phyloP scores from a whole-genome alignment of 2,888 invertebrate species.

The Abrostola tripartita region DNA sequence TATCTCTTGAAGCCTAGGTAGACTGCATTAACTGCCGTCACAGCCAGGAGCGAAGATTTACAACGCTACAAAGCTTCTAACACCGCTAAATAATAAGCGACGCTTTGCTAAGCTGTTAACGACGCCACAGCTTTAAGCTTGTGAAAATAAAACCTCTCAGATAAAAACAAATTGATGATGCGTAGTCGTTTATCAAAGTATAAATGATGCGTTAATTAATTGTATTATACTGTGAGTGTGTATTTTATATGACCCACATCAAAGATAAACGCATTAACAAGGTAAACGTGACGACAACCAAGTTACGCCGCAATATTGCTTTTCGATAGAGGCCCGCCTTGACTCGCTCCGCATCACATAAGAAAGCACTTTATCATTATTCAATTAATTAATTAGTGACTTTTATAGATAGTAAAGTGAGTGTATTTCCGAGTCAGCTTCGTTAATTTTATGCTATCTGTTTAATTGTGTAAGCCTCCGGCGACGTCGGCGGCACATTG shows the following conservation, averaged over 20 bases:
- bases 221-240: conserved; percentile 60
- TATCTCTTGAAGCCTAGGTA: conserved; percentile 82
- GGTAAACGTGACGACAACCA: conserved; percentile 72
- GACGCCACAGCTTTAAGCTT: conserved; percentile 22
- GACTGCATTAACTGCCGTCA: conserved; percentile 83
- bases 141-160: conserved; percentile 29
- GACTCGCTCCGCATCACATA: conserved; percentile 67
- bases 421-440: conserved; percentile 83
- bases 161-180: conserved; percentile 36
- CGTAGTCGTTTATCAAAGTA: conserved; percentile 26
- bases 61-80: conserved; percentile 70
- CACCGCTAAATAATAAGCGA: conserved; percentile 65
- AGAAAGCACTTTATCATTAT: conserved; percentile 82
- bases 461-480: conserved; percentile 79
- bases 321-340: conserved; percentile 62
- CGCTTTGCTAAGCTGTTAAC: conserved; percentile 52
- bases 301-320: conserved; percentile 71
- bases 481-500: conserved; percentile 64
- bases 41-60: conserved; percentile 75
- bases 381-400: conserved; percentile 87
- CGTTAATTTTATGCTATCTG: conserved; percentile 85
- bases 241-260: conserved; percentile 64
- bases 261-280: conserved; percentile 68
- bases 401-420: conserved; percentile 86
- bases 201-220: conserved; percentile 59